Evolutionary conservation across 1,140 invertebrate species (phyloP).

Genomic region (Bactericera cockerelli): DNA sequence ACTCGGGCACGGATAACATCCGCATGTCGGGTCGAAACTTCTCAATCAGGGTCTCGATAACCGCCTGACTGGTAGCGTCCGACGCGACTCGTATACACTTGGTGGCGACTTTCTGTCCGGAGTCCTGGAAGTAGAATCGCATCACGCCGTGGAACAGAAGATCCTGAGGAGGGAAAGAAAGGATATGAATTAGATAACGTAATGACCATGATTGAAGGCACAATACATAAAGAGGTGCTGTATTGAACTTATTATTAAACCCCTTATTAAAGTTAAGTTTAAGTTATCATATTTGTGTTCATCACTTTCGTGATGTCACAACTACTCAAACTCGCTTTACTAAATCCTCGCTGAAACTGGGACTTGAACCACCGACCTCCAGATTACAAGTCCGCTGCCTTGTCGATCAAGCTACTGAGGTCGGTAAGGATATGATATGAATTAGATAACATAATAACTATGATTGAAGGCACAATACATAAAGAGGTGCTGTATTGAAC

Average conservation of each 20-base stretch:
- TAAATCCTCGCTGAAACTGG: no score
- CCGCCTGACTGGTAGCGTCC: constrained; percentile 83
- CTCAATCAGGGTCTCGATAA: constrained; percentile 92
- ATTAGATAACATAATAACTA: background rate
- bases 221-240: background rate
- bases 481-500: no score
- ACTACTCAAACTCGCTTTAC: no score
- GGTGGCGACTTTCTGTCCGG: constrained; percentile 92
- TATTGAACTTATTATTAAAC: background rate
- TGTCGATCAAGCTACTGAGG: no score
- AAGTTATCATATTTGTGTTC: no score
- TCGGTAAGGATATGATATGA: background rate
- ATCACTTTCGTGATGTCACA: no score
- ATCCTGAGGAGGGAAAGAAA: constrained; percentile 48
- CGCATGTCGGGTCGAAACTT: constrained; percentile 99
- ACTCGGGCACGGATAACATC: constrained; percentile 90
- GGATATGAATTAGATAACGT: background rate
- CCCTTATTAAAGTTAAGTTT: background rate
- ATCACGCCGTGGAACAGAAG: constrained; percentile 98
- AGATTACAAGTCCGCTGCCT: no score
- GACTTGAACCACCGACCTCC: no score
- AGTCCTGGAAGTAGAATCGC: constrained; percentile 97
- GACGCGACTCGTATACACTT: constrained; percentile 97
- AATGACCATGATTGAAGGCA: no score
- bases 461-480: no score